Conservation (phyloP, 2,888 invertebrate genomes). For the Petrolisthes cinctipes region DNA sequence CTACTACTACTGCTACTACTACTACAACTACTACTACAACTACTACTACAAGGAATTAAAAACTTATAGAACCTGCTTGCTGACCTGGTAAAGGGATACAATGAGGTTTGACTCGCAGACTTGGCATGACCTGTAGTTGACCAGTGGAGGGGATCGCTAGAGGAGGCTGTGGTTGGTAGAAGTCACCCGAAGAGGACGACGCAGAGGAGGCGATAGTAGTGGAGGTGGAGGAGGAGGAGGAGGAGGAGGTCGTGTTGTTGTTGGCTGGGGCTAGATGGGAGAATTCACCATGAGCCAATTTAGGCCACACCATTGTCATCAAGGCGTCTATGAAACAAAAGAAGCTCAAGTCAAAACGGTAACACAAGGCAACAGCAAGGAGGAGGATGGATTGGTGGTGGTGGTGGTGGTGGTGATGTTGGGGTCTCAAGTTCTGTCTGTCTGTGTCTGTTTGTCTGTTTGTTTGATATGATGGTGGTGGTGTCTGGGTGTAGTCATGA, state of each 20-base stretch:
- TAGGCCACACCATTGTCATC: slow-evolving; percentile 43
- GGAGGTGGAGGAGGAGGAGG: no score
- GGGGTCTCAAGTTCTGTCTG: no score
- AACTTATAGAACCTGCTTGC: background rate
- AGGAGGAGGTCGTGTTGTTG: background rate
- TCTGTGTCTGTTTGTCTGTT: no score
- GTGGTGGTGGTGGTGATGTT: no score
- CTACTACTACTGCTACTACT: no score
- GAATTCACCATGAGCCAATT: slow-evolving; percentile 42
- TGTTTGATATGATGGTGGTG: no score
- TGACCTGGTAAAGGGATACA: slow-evolving; percentile 86
- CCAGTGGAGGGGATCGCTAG: background rate
- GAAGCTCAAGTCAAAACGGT: background rate
- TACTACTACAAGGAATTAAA: no score
- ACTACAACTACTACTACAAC: no score
- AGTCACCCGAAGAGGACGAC: background rate
- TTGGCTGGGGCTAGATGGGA: slow-evolving; percentile 37
- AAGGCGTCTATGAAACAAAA: slow-evolving; percentile 13
- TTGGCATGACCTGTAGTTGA: background rate
- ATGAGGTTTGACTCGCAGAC: slow-evolving; percentile 72
- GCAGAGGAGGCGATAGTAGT: background rate
- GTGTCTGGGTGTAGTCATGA: no score
- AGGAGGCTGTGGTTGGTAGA: background rate
- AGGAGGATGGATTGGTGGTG: background rate
- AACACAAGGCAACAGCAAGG: no score